Evolutionary conservation across 2,797 vertebrate genomes (phyloP).

Genomic region (Sorex maritimensis): DNA sequence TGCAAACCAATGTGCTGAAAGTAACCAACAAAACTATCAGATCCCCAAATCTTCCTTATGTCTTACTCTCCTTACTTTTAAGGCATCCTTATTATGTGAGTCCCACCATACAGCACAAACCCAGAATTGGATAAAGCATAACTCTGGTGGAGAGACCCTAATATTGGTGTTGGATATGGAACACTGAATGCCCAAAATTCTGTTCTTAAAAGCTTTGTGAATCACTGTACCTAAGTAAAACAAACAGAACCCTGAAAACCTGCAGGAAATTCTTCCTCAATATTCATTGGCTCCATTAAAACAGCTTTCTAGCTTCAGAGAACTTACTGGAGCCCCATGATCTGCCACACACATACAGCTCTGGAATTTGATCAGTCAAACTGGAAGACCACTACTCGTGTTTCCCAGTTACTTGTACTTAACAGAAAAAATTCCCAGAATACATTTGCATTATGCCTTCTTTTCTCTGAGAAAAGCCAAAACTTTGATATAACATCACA

Average conservation of each 20-base stretch:
- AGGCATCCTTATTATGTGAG: background rate
- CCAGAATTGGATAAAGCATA: background rate
- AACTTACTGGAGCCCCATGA: background rate
- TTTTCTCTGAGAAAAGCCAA: background rate
- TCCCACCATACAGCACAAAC: background rate
- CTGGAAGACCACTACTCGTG: background rate
- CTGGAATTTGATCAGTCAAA: background rate
- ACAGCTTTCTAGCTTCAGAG: background rate
- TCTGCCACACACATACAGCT: background rate
- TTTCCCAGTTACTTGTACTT: background rate
- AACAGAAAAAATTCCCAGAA: background rate
- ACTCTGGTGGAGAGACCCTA: too few species aligned
- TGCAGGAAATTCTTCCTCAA: background rate
- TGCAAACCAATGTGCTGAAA: background rate
- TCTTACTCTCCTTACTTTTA: background rate
- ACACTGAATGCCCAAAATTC: too few species aligned
- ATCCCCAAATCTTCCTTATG: background rate
- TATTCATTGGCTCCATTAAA: background rate
- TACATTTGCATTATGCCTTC: background rate
- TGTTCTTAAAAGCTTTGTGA: too few species aligned
- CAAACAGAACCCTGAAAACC: background rate
- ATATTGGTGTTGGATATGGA: too few species aligned
- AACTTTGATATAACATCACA: background rate
- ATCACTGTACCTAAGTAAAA: too few species aligned
- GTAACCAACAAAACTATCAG: background rate